These are phyloP conservation scores for Squalus acanthias DNA, from an alignment of 2,797 vertebrate species.

Conservation along the genomic window DNA sequence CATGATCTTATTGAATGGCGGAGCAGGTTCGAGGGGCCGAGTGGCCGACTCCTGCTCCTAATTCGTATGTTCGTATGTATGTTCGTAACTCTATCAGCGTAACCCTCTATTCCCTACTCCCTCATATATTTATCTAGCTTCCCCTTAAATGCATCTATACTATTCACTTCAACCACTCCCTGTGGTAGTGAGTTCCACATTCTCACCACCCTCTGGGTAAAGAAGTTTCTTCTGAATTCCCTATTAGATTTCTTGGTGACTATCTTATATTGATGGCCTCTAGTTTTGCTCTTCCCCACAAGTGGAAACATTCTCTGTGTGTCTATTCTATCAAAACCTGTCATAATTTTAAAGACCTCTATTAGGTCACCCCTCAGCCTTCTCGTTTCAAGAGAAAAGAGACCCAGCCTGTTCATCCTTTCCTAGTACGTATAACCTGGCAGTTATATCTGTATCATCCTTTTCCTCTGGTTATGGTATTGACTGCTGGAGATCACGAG, in stretches of 20 bases:
- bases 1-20: too few relatives aligned
- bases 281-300: neutral
- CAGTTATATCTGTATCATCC: neutral
- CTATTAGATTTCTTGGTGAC: neutral
- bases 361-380: neutral
- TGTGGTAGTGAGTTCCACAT: neutral
- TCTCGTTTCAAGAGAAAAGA: neutral
- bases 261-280: neutral
- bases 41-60: too few relatives aligned
- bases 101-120: neutral
- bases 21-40: too few relatives aligned
- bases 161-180: neutral
- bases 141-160: neutral
- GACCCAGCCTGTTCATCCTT: too few relatives aligned
- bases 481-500: neutral
- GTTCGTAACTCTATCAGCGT: neutral
- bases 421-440: neutral
- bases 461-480: neutral
- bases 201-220: neutral
- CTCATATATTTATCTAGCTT: neutral
- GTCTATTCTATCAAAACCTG: neutral
- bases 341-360: neutral
- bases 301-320: neutral
- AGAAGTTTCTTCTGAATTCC: neutral
- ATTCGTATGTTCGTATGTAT: too few relatives aligned